These are phyloP conservation scores for Alcis repandata DNA, from an alignment of 2,888 invertebrate genomes.

Conservation along the genomic window DNA sequence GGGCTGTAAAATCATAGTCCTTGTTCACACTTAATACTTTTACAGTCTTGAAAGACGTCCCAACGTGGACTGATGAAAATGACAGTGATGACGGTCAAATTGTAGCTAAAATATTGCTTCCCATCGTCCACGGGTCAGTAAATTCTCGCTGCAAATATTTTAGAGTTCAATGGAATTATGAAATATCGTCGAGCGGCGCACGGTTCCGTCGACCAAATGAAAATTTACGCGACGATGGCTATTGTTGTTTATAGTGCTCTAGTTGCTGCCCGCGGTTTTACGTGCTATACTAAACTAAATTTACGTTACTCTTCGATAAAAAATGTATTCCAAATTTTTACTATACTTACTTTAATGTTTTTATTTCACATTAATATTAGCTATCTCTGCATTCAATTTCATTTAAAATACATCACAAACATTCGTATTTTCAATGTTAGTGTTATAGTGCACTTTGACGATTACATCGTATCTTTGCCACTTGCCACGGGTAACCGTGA, in stretches of 20 bases:
- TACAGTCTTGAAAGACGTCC: background rate
- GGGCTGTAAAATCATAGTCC: too few species aligned
- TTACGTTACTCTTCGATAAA: background rate
- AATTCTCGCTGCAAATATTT: slow-evolving; percentile 66
- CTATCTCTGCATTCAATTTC: too few species aligned
- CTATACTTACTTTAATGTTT: too few species aligned
- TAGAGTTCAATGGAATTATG: slow-evolving; percentile 78
- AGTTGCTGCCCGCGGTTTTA: background rate
- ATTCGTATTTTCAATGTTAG: background rate
- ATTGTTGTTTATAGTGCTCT: slow-evolving; percentile 56
- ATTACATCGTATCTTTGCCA: slow-evolving; percentile 43
- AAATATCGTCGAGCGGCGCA: slow-evolving; percentile 61
- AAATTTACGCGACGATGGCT: slow-evolving; percentile 68
- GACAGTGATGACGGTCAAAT: background rate
- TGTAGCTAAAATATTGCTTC: slow-evolving; percentile 12
- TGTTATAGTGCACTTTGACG: slow-evolving; percentile 40
- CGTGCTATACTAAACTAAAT: background rate
- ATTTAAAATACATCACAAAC: slow-evolving; percentile 5
- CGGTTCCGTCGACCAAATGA: slow-evolving; percentile 62
- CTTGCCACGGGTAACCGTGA: slow-evolving; percentile 43
- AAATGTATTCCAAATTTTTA: too few species aligned
- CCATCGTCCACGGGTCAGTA: slow-evolving; percentile 45
- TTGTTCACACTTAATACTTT: background rate
- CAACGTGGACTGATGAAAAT: background rate
- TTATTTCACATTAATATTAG: too few species aligned